These are phyloP conservation scores for Bombycilla garrulus DNA, from an alignment of 2,113 vertebrate genomes.

Conservation along the genomic window DNA sequence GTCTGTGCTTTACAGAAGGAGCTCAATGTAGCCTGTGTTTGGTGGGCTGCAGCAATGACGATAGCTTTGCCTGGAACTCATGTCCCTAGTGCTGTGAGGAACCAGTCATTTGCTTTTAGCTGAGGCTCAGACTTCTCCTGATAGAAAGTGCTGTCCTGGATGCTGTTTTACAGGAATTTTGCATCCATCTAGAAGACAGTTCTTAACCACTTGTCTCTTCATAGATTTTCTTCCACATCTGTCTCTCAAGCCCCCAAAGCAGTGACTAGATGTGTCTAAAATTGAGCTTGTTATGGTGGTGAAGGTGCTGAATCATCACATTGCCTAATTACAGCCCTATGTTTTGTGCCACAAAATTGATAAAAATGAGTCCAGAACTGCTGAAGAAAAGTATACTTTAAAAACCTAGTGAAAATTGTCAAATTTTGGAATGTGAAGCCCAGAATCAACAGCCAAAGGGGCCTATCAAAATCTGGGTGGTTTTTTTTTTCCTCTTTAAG, in stretches of 20 bases:
- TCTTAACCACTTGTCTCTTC: neutral
- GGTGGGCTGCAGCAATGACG: neutral
- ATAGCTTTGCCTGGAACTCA: neutral
- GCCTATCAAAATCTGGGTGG: neutral
- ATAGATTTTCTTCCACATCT: neutral
- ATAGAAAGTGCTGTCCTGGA: neutral
- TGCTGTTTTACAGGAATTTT: neutral
- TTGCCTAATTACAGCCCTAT: neutral
- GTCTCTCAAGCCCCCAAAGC: neutral
- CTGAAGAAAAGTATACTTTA: neutral
- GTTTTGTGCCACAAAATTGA: neutral
- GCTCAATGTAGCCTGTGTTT: accelerated
- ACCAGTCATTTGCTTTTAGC: neutral
- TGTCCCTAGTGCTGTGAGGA: neutral
- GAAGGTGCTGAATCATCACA: neutral
- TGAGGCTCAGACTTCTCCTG: neutral
- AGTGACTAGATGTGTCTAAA: neutral
- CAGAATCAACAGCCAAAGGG: neutral
- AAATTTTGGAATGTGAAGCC: neutral
- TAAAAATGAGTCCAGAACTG: neutral
- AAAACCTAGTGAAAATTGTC: neutral
- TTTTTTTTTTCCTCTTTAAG: neutral
- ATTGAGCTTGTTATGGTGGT: neutral
- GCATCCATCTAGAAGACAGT: neutral
- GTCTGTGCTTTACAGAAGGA: neutral